Evolutionary conservation across 1,140 invertebrate genomes (phyloP), one percentile per base, ranked within the genome.

Genomic region (Patella vulgata): DNA sequence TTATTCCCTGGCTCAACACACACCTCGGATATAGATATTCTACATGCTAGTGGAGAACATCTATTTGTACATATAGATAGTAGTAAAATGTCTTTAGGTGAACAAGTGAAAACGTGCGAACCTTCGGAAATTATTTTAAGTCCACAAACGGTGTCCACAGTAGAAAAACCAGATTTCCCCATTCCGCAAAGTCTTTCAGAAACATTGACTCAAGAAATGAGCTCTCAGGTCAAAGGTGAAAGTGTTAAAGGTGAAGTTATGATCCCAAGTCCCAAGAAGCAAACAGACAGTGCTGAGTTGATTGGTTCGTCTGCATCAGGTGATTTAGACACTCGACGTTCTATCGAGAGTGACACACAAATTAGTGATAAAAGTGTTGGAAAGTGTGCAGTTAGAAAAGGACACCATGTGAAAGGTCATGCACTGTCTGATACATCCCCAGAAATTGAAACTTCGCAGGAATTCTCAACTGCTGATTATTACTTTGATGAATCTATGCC

Each of bases 401-500:
- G 14, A 36, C 27, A 40, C 40, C 53, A 46, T 8, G 40, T 19
- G 23, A 62, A 64, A 25, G 43, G 28, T 33, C 59, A 43, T 21
- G 47, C 54, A 3, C 39, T 61, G 0, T 44, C 64, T 5, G 68
- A 69, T 42, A 70, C 66, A 1, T 78, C 77, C 2, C 76, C 71
- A 21, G 75, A 80, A 48, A 71, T 76, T 33, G 75, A 73, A 53
- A 74, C 70, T 3, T 79, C 74, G 9, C 73, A 79, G 53, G 91
- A 92, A 82, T 93, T 92, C 83, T 86, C 90, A 73, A 89, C 88
- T 73, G 90, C 91, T 55, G 91, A 93, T 73, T 93, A 90, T 88
- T 94, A 93, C 86, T 92, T 93, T 85, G 92, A 93, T 77, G 92
- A 93, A 81, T 93, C 91, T 39, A 82, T 85, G 82, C 84, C 84